A percentile compares a stretch with the other conserved stretches of the same genome.
phyloP scores from a whole-genome alignment of 2,113 vertebrate species.

The Toxotes chatareus region DNA sequence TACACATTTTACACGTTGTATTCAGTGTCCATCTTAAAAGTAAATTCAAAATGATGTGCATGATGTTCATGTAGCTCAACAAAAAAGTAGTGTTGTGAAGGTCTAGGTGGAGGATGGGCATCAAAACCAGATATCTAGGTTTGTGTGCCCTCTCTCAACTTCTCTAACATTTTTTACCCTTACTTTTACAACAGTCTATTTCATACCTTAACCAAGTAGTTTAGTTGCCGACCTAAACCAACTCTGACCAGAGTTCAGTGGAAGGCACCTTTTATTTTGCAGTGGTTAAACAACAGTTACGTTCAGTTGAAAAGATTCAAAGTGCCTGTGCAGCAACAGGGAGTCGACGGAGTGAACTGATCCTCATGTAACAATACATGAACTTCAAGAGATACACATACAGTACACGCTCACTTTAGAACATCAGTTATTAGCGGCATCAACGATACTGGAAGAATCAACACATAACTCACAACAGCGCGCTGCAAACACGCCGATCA shows the following conservation, averaged over 20 bases:
- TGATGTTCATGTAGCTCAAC: not conserved
- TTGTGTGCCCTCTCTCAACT: not conserved
- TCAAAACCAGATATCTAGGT: not conserved
- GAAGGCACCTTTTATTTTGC: not conserved
- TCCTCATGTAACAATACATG: too few relatives aligned
- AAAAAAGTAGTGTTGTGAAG: not conserved
- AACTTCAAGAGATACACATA: not conserved
- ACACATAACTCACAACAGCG: too few relatives aligned
- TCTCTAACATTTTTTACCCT: too few relatives aligned
- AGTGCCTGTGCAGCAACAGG: too few relatives aligned
- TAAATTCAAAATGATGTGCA: too few relatives aligned
- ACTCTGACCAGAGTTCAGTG: not conserved
- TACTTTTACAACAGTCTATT: too few relatives aligned
- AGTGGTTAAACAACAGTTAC: not conserved
- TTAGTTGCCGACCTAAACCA: too few relatives aligned
- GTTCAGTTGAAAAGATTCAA: constrained; percentile 5
- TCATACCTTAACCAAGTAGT: not conserved
- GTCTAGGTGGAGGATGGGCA: not conserved
- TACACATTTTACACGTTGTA: not conserved
- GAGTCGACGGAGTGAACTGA: too few relatives aligned
- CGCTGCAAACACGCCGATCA: too few relatives aligned
- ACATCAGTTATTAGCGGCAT: not conserved
- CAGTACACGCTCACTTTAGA: not conserved
- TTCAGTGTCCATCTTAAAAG: not conserved
- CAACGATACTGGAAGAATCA: not conserved